phyloP scores from a whole-genome alignment of 2,797 vertebrate species.

The Sciaenops ocellatus region DNA sequence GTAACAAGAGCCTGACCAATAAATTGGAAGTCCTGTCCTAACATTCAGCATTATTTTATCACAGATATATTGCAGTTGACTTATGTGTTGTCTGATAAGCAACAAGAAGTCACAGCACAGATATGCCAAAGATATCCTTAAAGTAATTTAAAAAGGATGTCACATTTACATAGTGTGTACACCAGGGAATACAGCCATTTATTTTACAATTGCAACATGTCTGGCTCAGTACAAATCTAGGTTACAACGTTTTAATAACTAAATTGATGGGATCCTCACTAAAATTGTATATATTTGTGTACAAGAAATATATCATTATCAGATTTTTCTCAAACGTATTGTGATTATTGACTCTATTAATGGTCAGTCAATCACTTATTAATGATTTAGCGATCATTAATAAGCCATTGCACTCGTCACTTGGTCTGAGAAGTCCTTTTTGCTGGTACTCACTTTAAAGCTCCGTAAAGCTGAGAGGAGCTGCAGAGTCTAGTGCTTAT shows the following conservation, averaged over 20 bases:
- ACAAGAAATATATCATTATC: no score
- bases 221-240: neutral
- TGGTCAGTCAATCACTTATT: neutral
- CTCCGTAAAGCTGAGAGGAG: neutral
- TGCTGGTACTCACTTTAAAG: neutral
- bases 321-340: no score
- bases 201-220: neutral
- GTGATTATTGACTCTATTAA: neutral
- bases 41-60: neutral
- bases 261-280: no score
- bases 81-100: neutral
- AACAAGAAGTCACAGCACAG: neutral
- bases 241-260: neutral
- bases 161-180: neutral
- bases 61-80: neutral
- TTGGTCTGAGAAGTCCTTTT: no score
- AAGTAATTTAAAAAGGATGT: neutral
- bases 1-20: neutral
- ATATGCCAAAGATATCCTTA: neutral
- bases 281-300: no score
- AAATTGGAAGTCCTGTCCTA: neutral
- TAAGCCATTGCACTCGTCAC: no score
- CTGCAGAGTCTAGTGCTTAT: neutral
- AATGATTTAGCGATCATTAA: no score
- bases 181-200: neutral